Evolutionary conservation across 92 coral and sea anemone species (phyloP).

Genomic region (Porites rus): DNA sequence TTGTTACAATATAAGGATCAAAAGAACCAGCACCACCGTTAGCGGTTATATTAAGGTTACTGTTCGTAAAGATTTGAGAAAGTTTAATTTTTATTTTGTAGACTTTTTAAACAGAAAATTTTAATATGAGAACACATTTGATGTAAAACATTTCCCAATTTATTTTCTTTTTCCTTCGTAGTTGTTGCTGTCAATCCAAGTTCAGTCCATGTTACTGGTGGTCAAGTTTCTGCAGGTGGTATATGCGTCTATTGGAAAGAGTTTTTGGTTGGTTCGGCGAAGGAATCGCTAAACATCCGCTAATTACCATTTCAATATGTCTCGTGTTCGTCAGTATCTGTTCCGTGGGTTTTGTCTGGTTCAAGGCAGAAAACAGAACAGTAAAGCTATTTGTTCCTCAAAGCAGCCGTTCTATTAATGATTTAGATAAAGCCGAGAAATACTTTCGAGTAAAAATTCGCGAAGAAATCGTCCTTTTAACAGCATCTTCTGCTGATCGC

Average conservation of each 20-base stretch:
- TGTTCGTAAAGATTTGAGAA: too few species aligned
- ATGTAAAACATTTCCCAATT: too few species aligned
- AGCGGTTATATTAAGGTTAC: too few species aligned
- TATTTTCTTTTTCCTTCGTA: not conserved
- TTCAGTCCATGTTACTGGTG: conserved; percentile 63
- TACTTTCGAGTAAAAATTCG: conserved; percentile 72
- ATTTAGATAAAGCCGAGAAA: conserved; percentile 72
- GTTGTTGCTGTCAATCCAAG: conserved; percentile 15
- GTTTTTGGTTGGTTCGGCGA: conserved; percentile 62
- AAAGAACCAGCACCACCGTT: too few species aligned
- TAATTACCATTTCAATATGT: conserved; percentile 58
- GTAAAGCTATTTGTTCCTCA: conserved; percentile 90
- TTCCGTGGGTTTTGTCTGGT: conserved; percentile 84
- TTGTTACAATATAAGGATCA: too few species aligned
- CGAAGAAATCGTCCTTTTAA: conserved; percentile 64
- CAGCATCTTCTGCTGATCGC: conserved; percentile 47
- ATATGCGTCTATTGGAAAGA: conserved; percentile 55
- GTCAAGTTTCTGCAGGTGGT: conserved; percentile 76
- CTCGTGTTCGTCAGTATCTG: conserved; percentile 66
- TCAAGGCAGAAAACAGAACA: conserved; percentile 81
- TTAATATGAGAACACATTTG: too few species aligned
- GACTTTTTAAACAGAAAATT: too few species aligned
- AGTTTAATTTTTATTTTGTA: too few species aligned
- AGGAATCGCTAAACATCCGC: conserved; percentile 67
- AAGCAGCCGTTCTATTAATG: conserved; percentile 76